Evolutionary conservation across 2,797 vertebrate species (phyloP), one percentile per base, ranked within the genome.

Genomic region (Lophius americanus): DNA sequence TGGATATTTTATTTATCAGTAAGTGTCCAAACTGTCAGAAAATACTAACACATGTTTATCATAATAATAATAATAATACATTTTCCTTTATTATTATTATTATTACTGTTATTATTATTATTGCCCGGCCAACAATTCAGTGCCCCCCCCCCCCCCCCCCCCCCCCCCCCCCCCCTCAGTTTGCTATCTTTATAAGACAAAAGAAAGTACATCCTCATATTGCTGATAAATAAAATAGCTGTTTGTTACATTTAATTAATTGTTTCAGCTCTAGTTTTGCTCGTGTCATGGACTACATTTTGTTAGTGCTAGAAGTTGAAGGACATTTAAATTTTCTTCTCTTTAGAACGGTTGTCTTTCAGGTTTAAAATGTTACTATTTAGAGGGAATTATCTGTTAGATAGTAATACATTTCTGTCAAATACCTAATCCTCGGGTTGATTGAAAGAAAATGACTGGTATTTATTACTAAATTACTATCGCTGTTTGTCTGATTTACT

Each of bases 161-260:
- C n/a, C n/a, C n/a, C n/a, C n/a, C n/a, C n/a, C n/a, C n/a, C n/a
- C n/a, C n/a, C n/a, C n/a, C n/a, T n/a, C n/a, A n/a, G n/a, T n/a
- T n/a, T n/a, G n/a, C n/a, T n/a, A n/a, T n/a, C n/a, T n/a, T n/a
- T 35, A 2, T 6, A 37, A 72, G 75, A 75, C 61, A 63, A 74
- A 79, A 59, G 51, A 48, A 59, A 56, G 12, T 6, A 54, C 55
- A 41, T 41, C 37, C 14, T 69, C 46, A 60, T 10, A 5, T 49
- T 1, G 0, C 23, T 50, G 6, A 53, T 60, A 39, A 56, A 44
- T 9, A 47, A 8, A 69, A 14, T 55, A 48, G 13, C 54, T 42
- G 41, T 35, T 0, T 0, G 10, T 54, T 71, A 7, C 3, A 3
- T 46, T 66, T 13, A 36, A 51, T 51, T 62, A 9, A 46, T 56